These are phyloP conservation scores for Passer domesticus DNA, from an alignment of 2,113 vertebrate genomes.

Conservation along the genomic window DNA sequence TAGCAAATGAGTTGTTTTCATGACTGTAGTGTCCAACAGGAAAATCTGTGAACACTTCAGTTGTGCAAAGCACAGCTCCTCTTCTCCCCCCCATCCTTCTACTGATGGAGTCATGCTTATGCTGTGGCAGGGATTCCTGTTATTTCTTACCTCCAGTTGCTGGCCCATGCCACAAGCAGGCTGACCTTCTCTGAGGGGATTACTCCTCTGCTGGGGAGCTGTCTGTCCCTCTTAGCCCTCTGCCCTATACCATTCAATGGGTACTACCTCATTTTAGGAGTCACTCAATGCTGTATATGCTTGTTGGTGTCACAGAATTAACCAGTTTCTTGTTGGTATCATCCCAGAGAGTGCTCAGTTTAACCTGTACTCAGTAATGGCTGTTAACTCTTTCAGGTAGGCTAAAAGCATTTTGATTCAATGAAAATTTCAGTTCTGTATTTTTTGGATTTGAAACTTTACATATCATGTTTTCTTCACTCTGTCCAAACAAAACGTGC, in stretches of 20 bases:
- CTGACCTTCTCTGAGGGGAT: neutral
- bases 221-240: neutral
- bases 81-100: neutral
- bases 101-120: fast-evolving
- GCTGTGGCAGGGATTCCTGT: neutral
- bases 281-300: neutral
- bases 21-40: too few species aligned
- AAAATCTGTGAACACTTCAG: neutral
- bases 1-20: neutral
- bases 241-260: neutral
- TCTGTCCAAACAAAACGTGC: neutral
- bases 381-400: neutral
- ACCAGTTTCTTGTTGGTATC: fast-evolving
- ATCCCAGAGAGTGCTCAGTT: neutral
- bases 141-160: neutral
- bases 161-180: neutral
- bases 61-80: neutral
- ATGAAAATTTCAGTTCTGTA: neutral
- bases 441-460: neutral
- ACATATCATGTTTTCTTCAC: neutral
- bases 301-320: fast-evolving
- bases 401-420: neutral
- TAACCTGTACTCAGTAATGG: neutral
- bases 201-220: neutral
- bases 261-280: neutral